Percentiles rank a stretch among this genome's conserved stretches.
These are phyloP conservation scores for Stenodera caucasica DNA, from an alignment of 2,888 invertebrate species.

Conservation along the genomic window DNA sequence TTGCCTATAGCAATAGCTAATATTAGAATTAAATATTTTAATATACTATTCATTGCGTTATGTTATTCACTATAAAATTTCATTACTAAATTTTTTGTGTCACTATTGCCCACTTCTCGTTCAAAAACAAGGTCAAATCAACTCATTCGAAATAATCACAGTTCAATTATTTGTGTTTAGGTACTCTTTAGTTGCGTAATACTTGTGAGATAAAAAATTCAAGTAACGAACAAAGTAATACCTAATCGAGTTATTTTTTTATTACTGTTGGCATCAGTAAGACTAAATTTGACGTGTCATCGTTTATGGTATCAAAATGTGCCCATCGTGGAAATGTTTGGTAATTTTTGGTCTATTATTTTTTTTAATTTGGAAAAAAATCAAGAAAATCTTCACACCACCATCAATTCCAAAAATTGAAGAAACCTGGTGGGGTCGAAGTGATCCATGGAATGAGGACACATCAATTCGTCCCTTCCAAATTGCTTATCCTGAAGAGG, in stretches of 20 bases:
- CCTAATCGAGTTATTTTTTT: background rate
- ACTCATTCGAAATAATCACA: too few species aligned
- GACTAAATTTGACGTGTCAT: too few species aligned
- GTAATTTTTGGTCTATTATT: background rate
- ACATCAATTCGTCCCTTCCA: conserved; percentile 17
- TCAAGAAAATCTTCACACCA: conserved; percentile 16
- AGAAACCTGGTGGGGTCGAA: conserved; percentile 22
- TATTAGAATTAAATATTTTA: conserved; percentile 18
- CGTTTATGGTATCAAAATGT: background rate
- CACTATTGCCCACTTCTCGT: too few species aligned
- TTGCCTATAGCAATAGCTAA: conserved; percentile 20
- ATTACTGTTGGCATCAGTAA: background rate
- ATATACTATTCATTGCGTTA: conserved; percentile 13
- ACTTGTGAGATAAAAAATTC: too few species aligned
- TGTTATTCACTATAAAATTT: too few species aligned
- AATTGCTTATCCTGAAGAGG: conserved; percentile 19
- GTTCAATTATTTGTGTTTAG: too few species aligned
- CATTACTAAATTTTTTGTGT: too few species aligned
- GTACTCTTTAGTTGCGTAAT: too few species aligned
- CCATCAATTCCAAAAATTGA: conserved; percentile 16
- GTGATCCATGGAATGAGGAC: conserved; percentile 15
- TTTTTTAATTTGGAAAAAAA: conserved; percentile 1
- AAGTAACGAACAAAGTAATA: too few species aligned
- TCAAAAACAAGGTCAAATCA: too few species aligned
- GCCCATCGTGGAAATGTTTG: background rate